A percentile compares a stretch with the other conserved stretches of the same genome.
These are phyloP conservation scores for Dinoponera quadriceps DNA, from an alignment of 1,140 invertebrate genomes.

Conservation along the genomic window DNA sequence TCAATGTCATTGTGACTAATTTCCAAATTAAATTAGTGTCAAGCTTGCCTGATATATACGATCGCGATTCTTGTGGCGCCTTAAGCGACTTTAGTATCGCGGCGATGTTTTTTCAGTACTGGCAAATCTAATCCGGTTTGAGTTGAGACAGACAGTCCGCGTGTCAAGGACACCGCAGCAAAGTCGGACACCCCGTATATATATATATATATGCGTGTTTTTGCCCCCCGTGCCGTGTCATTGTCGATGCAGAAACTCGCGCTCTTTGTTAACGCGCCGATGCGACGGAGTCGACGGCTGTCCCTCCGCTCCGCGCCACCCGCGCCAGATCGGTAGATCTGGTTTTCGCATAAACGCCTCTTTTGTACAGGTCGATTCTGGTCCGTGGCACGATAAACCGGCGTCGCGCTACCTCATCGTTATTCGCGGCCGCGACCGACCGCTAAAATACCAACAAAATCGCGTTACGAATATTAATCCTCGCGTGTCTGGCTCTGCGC, in stretches of 20 bases:
- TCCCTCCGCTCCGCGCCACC: conserved; percentile 20
- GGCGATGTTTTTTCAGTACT: too few species aligned
- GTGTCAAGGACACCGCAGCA: background rate
- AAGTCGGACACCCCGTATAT: conserved; percentile 27
- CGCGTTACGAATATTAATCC: conserved; percentile 56
- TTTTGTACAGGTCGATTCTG: conserved; percentile 65
- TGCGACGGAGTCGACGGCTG: conserved; percentile 67
- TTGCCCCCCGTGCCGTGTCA: conserved; percentile 54
- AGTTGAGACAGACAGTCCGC: background rate
- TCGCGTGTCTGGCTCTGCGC: background rate
- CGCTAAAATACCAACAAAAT: conserved; percentile 45
- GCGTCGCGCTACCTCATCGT: conserved; percentile 58
- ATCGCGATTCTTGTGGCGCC: background rate
- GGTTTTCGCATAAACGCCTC: conserved; percentile 71
- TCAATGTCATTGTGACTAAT: too few species aligned
- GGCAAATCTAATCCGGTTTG: background rate
- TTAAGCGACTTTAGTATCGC: background rate
- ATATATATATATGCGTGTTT: background rate
- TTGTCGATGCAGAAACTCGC: conserved; percentile 68
- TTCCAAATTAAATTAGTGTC: too few species aligned
- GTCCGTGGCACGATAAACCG: conserved; percentile 40
- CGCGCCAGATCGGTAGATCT: conserved; percentile 69
- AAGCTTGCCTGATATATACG: too few species aligned
- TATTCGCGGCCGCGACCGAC: conserved; percentile 31
- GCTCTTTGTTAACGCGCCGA: conserved; percentile 61